phyloP scores from a whole-genome alignment of 2,888 invertebrate genomes.

The Strigamia crassipes region DNA sequence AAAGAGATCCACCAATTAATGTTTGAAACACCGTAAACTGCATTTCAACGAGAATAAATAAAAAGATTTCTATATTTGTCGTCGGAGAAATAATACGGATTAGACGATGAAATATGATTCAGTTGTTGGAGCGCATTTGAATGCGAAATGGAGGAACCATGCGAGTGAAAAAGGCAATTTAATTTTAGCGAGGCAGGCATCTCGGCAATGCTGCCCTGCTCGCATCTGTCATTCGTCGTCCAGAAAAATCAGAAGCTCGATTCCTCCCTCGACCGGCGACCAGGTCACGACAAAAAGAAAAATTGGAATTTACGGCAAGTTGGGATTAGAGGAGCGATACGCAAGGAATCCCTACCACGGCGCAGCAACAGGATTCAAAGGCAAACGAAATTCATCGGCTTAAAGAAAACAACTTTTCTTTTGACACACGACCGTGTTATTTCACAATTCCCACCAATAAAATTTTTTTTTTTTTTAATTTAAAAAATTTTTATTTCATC shows the following conservation, averaged over 20 bases:
- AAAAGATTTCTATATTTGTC: too few relatives aligned
- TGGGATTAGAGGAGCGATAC: slow-evolving; percentile 7
- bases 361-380: background rate
- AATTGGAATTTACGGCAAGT: slow-evolving; percentile 21
- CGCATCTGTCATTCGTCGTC: slow-evolving; percentile 36
- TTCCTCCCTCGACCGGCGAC: background rate
- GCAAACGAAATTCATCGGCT: background rate
- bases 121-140: background rate
- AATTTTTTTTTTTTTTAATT: too few relatives aligned
- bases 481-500: too few relatives aligned
- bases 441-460: too few relatives aligned
- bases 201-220: background rate
- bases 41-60: too few relatives aligned
- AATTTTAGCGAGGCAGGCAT: background rate
- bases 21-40: too few relatives aligned
- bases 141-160: background rate
- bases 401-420: background rate
- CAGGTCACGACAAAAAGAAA: slow-evolving; percentile 27
- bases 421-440: background rate
- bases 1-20: too few relatives aligned
- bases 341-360: background rate
- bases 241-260: slow-evolving; percentile 6
- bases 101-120: background rate
- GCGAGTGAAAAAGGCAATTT: slow-evolving; percentile 37
- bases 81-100: background rate